Evolutionary conservation across 2,113 vertebrate species (phyloP).

Genomic region (Sturnus vulgaris): DNA sequence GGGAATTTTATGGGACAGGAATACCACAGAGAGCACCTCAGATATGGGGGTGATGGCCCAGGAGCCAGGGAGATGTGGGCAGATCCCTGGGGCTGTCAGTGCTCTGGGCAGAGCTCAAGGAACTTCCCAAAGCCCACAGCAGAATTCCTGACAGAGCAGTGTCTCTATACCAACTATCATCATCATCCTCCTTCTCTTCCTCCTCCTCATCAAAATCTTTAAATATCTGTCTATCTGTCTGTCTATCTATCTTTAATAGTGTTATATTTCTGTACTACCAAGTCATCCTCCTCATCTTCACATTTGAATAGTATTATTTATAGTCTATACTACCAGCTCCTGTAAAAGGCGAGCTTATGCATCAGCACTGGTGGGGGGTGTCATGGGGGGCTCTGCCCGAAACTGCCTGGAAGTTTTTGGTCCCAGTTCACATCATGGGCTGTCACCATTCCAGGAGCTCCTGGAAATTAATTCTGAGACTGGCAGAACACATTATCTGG

Average conservation of each 20-base stretch:
- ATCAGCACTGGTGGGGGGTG: background rate
- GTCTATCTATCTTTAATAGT: background rate
- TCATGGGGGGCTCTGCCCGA: rapidly evolving
- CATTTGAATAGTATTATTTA: background rate
- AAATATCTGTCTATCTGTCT: background rate
- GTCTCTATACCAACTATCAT: background rate
- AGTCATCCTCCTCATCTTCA: background rate
- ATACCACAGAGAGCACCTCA: background rate
- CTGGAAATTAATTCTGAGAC: background rate
- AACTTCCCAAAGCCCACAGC: background rate
- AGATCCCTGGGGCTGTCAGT: background rate
- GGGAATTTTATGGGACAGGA: background rate
- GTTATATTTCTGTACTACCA: background rate
- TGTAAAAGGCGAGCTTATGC: background rate
- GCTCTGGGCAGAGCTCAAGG: background rate
- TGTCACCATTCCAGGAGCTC: background rate
- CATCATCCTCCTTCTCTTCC: background rate
- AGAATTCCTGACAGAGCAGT: background rate
- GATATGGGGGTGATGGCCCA: background rate
- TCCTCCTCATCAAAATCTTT: background rate
- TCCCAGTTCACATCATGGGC: background rate
- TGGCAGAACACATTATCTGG: background rate
- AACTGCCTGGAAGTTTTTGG: background rate
- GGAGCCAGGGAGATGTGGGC: background rate
- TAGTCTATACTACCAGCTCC: background rate